These are phyloP conservation scores for Cyanistes caeruleus DNA, from an alignment of 2,113 vertebrate genomes.

Conservation along the genomic window DNA sequence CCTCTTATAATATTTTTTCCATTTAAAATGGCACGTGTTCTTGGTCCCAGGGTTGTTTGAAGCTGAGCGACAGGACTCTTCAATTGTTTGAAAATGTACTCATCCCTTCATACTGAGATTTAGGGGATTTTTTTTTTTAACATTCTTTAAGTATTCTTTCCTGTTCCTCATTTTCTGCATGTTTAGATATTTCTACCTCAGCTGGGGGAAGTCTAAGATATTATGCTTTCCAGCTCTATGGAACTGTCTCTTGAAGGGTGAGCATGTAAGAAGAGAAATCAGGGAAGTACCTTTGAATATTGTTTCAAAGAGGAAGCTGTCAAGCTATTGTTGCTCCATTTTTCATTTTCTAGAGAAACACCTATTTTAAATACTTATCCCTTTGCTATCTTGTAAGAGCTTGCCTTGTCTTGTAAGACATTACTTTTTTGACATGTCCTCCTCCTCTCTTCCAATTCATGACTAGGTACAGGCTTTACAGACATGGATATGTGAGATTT, in stretches of 20 bases:
- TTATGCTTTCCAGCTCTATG: neutral
- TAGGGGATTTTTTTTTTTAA: neutral
- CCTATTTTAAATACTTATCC: neutral
- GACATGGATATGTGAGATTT: neutral
- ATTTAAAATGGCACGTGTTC: neutral
- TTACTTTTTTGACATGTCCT: neutral
- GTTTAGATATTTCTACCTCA: neutral
- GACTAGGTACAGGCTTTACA: neutral
- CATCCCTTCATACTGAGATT: neutral
- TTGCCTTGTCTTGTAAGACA: neutral
- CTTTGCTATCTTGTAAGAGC: neutral
- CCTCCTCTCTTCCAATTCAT: neutral
- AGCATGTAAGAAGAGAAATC: neutral
- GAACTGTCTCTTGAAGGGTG: neutral
- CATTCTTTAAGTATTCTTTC: neutral
- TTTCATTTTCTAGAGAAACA: neutral
- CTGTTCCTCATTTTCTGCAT: neutral
- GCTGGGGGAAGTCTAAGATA: neutral
- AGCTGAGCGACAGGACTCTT: neutral
- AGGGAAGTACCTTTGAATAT: neutral
- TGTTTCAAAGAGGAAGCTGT: neutral
- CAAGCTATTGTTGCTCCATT: neutral
- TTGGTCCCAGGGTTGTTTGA: neutral
- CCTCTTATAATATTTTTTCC: neutral
- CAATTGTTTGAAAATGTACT: neutral